These are phyloP conservation scores for Pseudolycoriella hygida DNA, from an alignment of 2,888 invertebrate genomes.

Conservation along the genomic window DNA sequence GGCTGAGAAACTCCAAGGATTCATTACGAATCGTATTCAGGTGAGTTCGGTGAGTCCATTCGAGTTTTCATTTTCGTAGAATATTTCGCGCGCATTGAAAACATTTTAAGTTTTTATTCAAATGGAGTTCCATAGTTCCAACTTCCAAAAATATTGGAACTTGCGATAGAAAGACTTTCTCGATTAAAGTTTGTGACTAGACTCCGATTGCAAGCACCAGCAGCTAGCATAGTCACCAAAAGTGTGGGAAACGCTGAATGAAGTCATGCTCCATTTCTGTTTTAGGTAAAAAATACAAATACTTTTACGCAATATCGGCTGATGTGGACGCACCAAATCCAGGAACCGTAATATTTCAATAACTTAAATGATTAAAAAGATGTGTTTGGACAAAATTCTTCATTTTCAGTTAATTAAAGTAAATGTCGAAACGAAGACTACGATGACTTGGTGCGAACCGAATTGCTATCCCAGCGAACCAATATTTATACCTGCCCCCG, in stretches of 20 bases:
- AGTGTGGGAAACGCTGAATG: too few relatives aligned
- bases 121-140: too few relatives aligned
- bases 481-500: conserved; percentile 55
- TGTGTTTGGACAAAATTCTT: background rate
- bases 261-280: too few relatives aligned
- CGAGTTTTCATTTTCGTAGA: too few relatives aligned
- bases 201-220: too few relatives aligned
- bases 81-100: background rate
- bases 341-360: conserved; percentile 38
- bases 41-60: too few relatives aligned
- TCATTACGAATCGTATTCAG: conserved; percentile 45
- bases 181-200: too few relatives aligned
- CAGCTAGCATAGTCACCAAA: too few relatives aligned
- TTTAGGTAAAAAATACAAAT: conserved; percentile 56
- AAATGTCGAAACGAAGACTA: conserved; percentile 43
- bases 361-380: background rate
- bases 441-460: conserved; percentile 49
- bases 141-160: too few relatives aligned
- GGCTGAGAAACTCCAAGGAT: conserved; percentile 82
- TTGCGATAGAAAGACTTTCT: too few relatives aligned
- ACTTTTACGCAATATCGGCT: conserved; percentile 77
- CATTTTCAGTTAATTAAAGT: conserved; percentile 55
- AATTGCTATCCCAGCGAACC: conserved; percentile 74
- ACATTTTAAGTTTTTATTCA: background rate
- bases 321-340: conserved; percentile 58